Conservation (phyloP, 2,888 invertebrate species). For the Heteromyza rotundicornis region DNA sequence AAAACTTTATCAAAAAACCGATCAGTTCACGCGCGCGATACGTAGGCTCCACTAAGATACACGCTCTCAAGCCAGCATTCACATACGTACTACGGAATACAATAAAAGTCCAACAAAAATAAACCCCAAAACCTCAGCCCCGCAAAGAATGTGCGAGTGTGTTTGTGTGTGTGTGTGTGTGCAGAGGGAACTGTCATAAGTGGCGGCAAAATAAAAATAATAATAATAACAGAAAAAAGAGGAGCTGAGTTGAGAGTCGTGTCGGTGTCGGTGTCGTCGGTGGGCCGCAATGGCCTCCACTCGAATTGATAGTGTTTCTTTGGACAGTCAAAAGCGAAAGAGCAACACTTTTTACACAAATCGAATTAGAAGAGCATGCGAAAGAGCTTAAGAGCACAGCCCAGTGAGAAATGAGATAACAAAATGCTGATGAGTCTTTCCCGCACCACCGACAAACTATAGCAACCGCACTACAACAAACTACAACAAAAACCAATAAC, state of each 20-base stretch:
- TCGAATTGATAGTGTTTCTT: too few relatives aligned
- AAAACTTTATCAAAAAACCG: constrained; percentile 1
- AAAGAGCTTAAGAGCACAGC: too few relatives aligned
- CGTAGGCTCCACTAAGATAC: constrained; percentile 17
- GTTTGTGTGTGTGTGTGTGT: constrained; percentile 20
- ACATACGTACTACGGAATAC: constrained; percentile 34
- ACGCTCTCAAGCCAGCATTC: constrained; percentile 36
- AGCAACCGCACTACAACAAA: too few relatives aligned
- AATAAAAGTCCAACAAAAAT: constrained; percentile 35
- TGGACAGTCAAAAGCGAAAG: too few relatives aligned
- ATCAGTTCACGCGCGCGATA: constrained; percentile 7
- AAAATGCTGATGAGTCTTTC: too few relatives aligned
- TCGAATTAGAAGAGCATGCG: too few relatives aligned
- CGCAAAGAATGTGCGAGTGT: constrained; percentile 14
- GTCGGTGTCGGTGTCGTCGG: too few relatives aligned
- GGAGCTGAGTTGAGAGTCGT: too few relatives aligned
- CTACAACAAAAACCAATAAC: background rate
- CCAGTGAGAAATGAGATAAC: too few relatives aligned
- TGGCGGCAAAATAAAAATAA: constrained; percentile 15
- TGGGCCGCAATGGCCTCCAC: too few relatives aligned
- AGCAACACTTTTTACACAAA: too few relatives aligned
- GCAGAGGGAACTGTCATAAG: constrained; percentile 37
- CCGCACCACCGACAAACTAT: too few relatives aligned
- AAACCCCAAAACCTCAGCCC: constrained; percentile 30
- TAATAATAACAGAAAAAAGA: constrained; percentile 17